phyloP scores from a whole-genome alignment of 2,797 vertebrate species.

The Percopsis omiscomaycus region DNA sequence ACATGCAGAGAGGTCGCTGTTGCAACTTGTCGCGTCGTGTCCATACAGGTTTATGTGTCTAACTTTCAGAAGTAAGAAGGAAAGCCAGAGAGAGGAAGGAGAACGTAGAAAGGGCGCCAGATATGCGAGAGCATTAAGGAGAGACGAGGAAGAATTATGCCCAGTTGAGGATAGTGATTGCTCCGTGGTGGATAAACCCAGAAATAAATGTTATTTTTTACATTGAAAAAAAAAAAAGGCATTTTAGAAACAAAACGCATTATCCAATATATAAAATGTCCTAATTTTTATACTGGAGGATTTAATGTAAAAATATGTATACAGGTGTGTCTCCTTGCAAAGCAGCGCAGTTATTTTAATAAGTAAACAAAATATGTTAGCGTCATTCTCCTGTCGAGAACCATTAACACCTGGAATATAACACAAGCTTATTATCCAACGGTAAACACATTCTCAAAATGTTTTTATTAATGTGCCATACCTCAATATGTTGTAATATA shows the following conservation, averaged over 20 bases:
- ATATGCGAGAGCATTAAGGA: too few species aligned
- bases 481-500: background rate
- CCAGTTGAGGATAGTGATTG: background rate
- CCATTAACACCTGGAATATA: constrained; percentile 54
- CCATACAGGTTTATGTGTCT: too few species aligned
- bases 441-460: constrained; percentile 34
- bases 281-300: constrained; percentile 57
- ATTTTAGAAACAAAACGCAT: constrained; percentile 14
- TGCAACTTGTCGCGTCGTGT: too few species aligned
- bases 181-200: background rate
- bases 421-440: constrained; percentile 42
- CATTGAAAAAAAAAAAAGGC: constrained; percentile 30
- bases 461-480: constrained; percentile 30
- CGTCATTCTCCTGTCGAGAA: constrained; percentile 38
- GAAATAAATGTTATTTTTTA: background rate
- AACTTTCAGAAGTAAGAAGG: too few species aligned
- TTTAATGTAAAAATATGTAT: constrained; percentile 44
- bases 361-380: constrained; percentile 19
- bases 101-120: too few species aligned
- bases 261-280: constrained; percentile 33
- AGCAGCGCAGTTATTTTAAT: constrained; percentile 42
- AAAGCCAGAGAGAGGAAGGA: too few species aligned
- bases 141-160: too few species aligned
- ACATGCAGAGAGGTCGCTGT: too few species aligned
- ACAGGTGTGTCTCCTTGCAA: constrained; percentile 33